Conservation (phyloP, 1,140 invertebrate species). For the Listronotus oregonensis region DNA sequence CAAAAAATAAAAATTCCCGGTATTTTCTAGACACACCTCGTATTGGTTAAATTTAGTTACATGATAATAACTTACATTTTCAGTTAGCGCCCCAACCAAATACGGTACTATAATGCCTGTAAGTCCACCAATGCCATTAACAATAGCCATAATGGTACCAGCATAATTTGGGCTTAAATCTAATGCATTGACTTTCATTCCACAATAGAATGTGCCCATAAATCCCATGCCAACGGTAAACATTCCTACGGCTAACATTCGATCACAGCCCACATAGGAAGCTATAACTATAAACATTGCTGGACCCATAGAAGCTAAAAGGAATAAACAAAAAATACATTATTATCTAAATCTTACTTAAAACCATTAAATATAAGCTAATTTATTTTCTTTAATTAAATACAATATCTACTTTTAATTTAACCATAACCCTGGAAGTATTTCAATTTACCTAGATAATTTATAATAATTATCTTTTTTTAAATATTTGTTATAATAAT, state of each 20-base stretch:
- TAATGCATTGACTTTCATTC: conserved; percentile 79
- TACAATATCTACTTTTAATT: no score
- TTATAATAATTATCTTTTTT: no score
- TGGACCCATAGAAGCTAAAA: conserved; percentile 71
- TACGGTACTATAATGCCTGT: conserved; percentile 80
- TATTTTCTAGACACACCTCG: no score
- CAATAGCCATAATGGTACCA: conserved; percentile 81
- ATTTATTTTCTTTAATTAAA: no score
- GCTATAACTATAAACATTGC: conserved; percentile 80
- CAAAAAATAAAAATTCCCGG: no score
- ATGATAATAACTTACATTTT: conserved; percentile 49
- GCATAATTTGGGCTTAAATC: conserved; percentile 84
- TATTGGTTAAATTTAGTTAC: no score
- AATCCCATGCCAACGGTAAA: conserved; percentile 75
- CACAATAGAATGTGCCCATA: conserved; percentile 77
- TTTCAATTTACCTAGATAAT: no score
- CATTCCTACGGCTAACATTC: conserved; percentile 64
- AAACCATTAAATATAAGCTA: neutral
- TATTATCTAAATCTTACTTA: neutral
- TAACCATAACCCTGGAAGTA: no score
- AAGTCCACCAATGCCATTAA: conserved; percentile 82
- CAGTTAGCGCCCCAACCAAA: conserved; percentile 65
- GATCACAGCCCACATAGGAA: conserved; percentile 78
- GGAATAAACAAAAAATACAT: conserved; percentile 5
- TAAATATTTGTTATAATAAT: no score